A percentile compares a stretch with the other conserved stretches of the same genome.
phyloP scores from a whole-genome alignment of 2,113 vertebrate genomes.

The Protomyctophum bolini region DNA sequence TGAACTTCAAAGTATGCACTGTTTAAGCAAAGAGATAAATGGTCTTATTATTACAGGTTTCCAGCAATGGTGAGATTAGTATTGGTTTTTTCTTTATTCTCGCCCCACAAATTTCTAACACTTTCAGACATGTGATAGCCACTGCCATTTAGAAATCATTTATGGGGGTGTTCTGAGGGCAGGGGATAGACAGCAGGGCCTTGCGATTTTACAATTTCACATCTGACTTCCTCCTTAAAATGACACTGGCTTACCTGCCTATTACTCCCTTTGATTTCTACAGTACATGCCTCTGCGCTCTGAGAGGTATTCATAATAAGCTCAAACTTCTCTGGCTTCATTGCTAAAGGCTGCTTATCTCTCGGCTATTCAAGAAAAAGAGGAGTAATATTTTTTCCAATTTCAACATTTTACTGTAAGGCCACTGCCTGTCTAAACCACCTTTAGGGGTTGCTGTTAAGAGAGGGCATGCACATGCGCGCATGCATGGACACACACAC shows the following conservation, averaged over 20 bases:
- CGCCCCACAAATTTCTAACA: slow-evolving; percentile 54
- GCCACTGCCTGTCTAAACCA: slow-evolving; percentile 58
- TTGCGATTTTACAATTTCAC: slow-evolving; percentile 84
- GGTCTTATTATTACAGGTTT: slow-evolving; percentile 61
- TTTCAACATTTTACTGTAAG: slow-evolving; percentile 73
- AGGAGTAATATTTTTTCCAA: slow-evolving; percentile 77
- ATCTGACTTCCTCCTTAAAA: slow-evolving; percentile 82
- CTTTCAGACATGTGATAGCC: slow-evolving; percentile 69
- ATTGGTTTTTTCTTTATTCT: slow-evolving; percentile 63
- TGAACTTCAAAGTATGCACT: slow-evolving; percentile 65
- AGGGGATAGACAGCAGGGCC: slow-evolving; percentile 70
- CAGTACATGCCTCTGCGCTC: slow-evolving; percentile 76
- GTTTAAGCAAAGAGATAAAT: slow-evolving; percentile 68
- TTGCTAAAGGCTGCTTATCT: slow-evolving; percentile 81
- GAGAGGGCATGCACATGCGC: slow-evolving; percentile 15
- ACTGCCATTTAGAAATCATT: slow-evolving; percentile 71
- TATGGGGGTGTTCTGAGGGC: slow-evolving; percentile 66
- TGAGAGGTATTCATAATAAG: slow-evolving; percentile 81
- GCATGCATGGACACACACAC: slow-evolving; percentile 39
- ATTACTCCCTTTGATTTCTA: slow-evolving; percentile 82
- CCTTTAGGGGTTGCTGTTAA: slow-evolving; percentile 51
- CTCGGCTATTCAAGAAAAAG: slow-evolving; percentile 72
- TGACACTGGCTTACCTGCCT: slow-evolving; percentile 74
- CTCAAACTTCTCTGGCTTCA: slow-evolving; percentile 76
- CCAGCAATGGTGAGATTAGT: slow-evolving; percentile 67